Conservation (phyloP, 2,113 vertebrate genomes). For the Junco hyemalis region DNA sequence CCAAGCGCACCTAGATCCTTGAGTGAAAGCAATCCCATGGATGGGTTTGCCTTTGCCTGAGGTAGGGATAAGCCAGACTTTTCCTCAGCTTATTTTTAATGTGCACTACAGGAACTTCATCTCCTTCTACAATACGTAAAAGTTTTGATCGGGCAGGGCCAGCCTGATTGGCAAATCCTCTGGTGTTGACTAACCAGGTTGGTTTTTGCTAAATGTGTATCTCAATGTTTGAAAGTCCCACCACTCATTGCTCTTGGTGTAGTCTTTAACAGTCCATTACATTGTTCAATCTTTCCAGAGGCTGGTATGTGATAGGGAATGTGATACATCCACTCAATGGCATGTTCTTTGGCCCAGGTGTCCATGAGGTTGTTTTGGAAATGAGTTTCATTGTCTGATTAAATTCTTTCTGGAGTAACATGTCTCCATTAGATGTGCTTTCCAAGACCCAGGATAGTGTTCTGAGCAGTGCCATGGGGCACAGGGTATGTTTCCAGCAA, state of each 20-base stretch:
- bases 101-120: background rate
- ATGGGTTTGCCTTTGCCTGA: background rate
- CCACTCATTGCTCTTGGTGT: background rate
- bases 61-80: background rate
- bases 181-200: background rate
- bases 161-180: background rate
- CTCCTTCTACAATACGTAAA: background rate
- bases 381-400: background rate
- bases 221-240: background rate
- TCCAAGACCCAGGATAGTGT: background rate
- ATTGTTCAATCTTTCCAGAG: background rate
- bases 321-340: background rate
- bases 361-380: background rate
- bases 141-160: background rate
- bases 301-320: background rate
- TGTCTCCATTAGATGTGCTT: background rate
- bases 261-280: background rate
- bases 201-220: background rate
- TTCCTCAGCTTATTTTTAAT: background rate
- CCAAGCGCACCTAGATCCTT: background rate
- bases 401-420: background rate
- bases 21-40: background rate
- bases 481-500: background rate
- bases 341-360: background rate
- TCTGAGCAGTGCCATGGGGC: background rate